Evolutionary conservation across 1,140 invertebrate genomes (phyloP).

Genomic region (Rhyacophila brunnea): DNA sequence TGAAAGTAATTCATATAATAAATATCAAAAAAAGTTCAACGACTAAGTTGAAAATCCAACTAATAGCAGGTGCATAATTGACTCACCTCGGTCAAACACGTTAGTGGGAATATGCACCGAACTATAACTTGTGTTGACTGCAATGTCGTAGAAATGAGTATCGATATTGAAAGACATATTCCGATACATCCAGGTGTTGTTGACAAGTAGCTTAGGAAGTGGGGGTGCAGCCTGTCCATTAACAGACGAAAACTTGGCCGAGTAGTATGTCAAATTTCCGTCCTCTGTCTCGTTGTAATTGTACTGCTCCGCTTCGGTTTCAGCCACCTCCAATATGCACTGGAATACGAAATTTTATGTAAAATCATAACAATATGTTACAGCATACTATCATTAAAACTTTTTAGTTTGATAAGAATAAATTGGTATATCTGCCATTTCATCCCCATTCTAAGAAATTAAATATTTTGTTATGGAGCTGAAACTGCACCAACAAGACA

Average conservation of each 20-base stretch:
- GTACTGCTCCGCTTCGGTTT: slow-evolving; percentile 62
- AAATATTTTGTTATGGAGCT: no score
- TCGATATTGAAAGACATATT: slow-evolving; percentile 65
- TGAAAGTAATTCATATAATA: no score
- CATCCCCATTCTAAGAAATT: no score
- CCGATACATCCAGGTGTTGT: slow-evolving; percentile 48
- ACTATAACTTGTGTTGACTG: slow-evolving; percentile 79
- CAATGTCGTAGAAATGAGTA: slow-evolving; percentile 81
- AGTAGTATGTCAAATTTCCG: slow-evolving; percentile 62
- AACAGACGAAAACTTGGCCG: slow-evolving; percentile 66
- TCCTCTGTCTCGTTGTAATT: slow-evolving; percentile 48
- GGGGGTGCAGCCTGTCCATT: slow-evolving; percentile 35
- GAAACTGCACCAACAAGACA: no score
- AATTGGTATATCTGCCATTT: no score
- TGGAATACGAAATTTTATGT: slow-evolving; percentile 39
- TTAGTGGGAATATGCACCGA: slow-evolving; percentile 93
- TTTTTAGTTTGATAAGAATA: no score
- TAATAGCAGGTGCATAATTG: no score
- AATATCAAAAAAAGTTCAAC: no score
- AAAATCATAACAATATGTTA: no score
- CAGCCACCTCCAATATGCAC: slow-evolving; percentile 71
- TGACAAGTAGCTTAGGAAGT: slow-evolving; percentile 40
- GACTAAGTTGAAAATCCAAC: no score
- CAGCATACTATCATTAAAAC: no score
- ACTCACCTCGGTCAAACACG: slow-evolving; percentile 84